Evolutionary conservation across 2,797 vertebrate species (phyloP).

Genomic region (Falco peregrinus): DNA sequence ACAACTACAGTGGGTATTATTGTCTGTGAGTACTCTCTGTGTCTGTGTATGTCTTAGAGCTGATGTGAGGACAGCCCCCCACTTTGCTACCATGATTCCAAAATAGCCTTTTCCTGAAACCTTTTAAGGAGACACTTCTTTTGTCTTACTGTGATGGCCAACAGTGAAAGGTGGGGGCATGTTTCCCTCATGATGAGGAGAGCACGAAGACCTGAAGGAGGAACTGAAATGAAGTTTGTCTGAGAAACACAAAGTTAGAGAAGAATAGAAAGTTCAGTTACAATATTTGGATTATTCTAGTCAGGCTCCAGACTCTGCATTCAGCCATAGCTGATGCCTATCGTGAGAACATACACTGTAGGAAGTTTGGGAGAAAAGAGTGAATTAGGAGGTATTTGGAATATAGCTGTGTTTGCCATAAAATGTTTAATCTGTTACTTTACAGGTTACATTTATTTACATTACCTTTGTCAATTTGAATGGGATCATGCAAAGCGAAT

Average conservation of each 20-base stretch:
- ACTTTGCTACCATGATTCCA: neutral
- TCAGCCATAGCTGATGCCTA: neutral
- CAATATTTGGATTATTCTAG: neutral
- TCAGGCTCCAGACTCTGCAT: neutral
- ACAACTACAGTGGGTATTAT: neutral
- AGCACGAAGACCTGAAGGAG: neutral
- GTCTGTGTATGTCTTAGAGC: neutral
- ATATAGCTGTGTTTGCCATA: neutral
- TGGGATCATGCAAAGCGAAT: neutral
- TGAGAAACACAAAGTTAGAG: neutral
- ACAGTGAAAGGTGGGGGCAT: neutral
- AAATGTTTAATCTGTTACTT: neutral
- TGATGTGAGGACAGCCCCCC: neutral
- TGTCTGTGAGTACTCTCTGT: neutral
- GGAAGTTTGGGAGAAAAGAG: neutral
- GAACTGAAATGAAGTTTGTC: neutral
- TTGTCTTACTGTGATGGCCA: neutral
- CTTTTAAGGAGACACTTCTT: neutral
- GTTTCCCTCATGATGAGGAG: neutral
- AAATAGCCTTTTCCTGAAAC: neutral
- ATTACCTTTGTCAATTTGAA: neutral
- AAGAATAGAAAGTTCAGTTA: neutral
- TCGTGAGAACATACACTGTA: neutral
- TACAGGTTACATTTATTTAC: neutral
- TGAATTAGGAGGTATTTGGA: neutral